Evolutionary conservation across 2,113 vertebrate genomes (phyloP), one percentile per base, ranked within the genome.

Genomic region (Todiramphus chloris): DNA sequence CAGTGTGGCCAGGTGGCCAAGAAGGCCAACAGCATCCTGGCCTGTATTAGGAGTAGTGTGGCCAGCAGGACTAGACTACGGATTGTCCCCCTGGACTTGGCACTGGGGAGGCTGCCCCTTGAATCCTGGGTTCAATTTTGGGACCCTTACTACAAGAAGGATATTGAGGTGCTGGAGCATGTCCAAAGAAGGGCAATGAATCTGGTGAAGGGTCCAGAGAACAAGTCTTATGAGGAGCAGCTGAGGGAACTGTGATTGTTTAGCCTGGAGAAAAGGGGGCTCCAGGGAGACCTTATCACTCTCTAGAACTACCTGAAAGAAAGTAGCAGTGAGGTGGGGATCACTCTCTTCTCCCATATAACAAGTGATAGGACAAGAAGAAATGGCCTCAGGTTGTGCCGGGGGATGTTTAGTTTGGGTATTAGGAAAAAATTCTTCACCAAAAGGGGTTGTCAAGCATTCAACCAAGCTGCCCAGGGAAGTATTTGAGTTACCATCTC

Each of bases 101-200:
- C 35, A 39, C 35, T 27, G 31, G 6, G 44, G 74, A 75, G 41
- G 41, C 31, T 18, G 24, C 51, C 25, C 7, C 9, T 19, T 0
- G 2, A 60, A 18, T 43, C 5, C 31, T 82, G 59, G 18, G 27
- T 13, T 43, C 64, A n/a, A 23, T 13, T 67, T 28, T 67, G 66
- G 53, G 23, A 8, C 25, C 6, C 51, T 50, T n/a, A 14, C 4
- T 37, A 1, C 30, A 27, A 25, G 20, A 55, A 53, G 11, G 15
- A 62, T 14, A 56, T 0, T 48, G 58, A 25, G 23, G 31, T 13
- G 50, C 50, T 86, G 58, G 15, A 86, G 12, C 0, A 0, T 4
- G 35, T 58, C 80, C 68, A 58, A 28, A 67, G 58, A 46, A 28
- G 25, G 44, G 30, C 25, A 73, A 4, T 0, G 0, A 6, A 23